These are phyloP conservation scores for Drosophila eugracilis DNA, from an alignment of 1,140 invertebrate genomes.

Conservation along the genomic window DNA sequence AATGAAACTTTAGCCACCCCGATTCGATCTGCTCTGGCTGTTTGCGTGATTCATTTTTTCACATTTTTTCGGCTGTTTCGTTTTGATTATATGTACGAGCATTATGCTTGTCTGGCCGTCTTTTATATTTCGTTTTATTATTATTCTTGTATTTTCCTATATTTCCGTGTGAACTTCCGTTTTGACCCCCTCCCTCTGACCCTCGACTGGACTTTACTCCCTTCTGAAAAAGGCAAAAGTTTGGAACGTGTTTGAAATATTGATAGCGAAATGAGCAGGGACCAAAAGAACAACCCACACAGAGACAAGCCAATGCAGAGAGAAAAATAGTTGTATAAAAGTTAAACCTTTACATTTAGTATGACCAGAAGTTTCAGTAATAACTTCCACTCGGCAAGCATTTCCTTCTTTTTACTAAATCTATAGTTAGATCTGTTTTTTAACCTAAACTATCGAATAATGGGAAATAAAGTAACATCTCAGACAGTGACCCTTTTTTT, in stretches of 20 bases:
- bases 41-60: slow-evolving; percentile 75
- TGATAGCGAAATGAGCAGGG: slow-evolving; percentile 72
- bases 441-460: too few species aligned
- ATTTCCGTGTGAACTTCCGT: slow-evolving; percentile 83
- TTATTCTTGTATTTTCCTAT: slow-evolving; percentile 72
- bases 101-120: slow-evolving; percentile 58
- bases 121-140: slow-evolving; percentile 51
- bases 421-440: too few species aligned
- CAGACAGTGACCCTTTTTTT: background rate
- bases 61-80: slow-evolving; percentile 46
- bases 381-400: background rate
- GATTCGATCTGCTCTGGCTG: slow-evolving; percentile 25
- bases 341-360: too few species aligned
- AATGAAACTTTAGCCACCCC: slow-evolving; percentile 41
- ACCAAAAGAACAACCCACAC: slow-evolving; percentile 50
- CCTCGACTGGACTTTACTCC: slow-evolving; percentile 1
- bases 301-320: slow-evolving; percentile 18
- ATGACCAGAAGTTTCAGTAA: too few species aligned
- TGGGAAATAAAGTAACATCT: too few species aligned
- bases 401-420: too few species aligned
- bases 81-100: slow-evolving; percentile 54
- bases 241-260: slow-evolving; percentile 81
- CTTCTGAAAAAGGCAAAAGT: slow-evolving; percentile 71
- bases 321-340: slow-evolving; percentile 16
- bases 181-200: slow-evolving; percentile 29